Evolutionary conservation across 2,888 invertebrate species (phyloP).

Genomic region (Morinoia aosen): DNA sequence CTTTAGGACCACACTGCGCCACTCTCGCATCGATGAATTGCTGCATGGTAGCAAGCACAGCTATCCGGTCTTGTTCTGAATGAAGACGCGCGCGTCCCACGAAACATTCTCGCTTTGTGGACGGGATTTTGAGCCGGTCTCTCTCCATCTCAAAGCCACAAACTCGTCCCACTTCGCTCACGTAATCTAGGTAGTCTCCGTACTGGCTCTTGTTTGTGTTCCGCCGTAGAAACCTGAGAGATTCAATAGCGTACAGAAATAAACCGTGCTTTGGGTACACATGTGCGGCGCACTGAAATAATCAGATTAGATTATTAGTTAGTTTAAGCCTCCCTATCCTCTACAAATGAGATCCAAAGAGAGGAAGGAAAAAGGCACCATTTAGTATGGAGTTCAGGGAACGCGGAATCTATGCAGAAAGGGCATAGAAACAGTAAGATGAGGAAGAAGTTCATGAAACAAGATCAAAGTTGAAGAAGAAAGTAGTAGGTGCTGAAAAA

Average conservation of each 20-base stretch:
- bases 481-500: too few species aligned
- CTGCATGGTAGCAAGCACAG: slow-evolving; percentile 56
- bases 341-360: too few species aligned
- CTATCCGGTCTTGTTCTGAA: slow-evolving; percentile 68
- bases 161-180: slow-evolving; percentile 76
- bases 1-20: neutral
- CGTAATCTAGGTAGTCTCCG: slow-evolving; percentile 74
- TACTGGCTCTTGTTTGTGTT: slow-evolving; percentile 79
- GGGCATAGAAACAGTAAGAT: too few species aligned
- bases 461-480: too few species aligned
- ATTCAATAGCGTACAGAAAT: neutral
- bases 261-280: neutral
- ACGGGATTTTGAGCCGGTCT: slow-evolving; percentile 95
- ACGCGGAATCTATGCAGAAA: too few species aligned
- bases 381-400: too few species aligned
- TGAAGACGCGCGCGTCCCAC: slow-evolving; percentile 75
- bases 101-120: slow-evolving; percentile 90
- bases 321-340: too few species aligned
- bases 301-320: too few species aligned
- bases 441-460: too few species aligned
- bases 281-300: neutral
- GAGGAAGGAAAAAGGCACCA: too few species aligned
- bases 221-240: slow-evolving; percentile 71
- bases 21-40: slow-evolving; percentile 63
- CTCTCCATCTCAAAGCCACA: slow-evolving; percentile 83